Evolutionary conservation across 1,140 invertebrate species (phyloP).

Genomic region (Macrostomum lignano): DNA sequence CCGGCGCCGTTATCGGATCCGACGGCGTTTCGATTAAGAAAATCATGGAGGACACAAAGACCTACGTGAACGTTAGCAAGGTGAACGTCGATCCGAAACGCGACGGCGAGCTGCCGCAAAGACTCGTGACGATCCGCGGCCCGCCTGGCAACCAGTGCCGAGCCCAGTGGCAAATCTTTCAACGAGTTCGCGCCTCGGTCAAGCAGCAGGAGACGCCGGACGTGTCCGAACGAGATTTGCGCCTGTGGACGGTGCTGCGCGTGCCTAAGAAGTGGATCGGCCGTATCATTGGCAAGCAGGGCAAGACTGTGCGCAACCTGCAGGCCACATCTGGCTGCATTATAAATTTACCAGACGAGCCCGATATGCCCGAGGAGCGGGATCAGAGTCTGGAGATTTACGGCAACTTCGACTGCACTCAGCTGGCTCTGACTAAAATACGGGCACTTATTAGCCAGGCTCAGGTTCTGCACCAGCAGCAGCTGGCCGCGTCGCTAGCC

Average conservation of each 20-base stretch:
- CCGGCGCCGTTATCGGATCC: conserved; percentile 68
- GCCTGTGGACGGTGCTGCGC: background rate
- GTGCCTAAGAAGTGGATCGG: conserved; percentile 25
- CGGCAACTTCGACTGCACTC: no score
- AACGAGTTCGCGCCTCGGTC: background rate
- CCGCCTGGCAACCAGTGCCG: background rate
- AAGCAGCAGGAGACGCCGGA: background rate
- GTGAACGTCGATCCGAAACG: background rate
- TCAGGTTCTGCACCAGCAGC: no score
- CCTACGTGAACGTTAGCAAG: conserved; percentile 15
- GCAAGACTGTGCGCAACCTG: conserved; percentile 54
- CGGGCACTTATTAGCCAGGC: no score
- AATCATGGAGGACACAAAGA: conserved; percentile 80
- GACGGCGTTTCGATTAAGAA: conserved; percentile 62
- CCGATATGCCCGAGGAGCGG: no score
- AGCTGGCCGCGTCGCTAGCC: no score
- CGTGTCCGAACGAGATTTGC: background rate
- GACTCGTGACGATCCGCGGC: background rate
- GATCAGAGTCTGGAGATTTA: no score
- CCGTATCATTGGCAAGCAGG: conserved; percentile 72
- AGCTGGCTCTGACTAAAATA: no score
- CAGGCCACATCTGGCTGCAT: conserved; percentile 63
- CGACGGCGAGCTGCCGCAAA: background rate
- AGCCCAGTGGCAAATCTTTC: background rate
- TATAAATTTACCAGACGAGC: conserved; percentile 63